phyloP scores from a whole-genome alignment of 1,140 invertebrate genomes.

The Lepidurus couesii region DNA sequence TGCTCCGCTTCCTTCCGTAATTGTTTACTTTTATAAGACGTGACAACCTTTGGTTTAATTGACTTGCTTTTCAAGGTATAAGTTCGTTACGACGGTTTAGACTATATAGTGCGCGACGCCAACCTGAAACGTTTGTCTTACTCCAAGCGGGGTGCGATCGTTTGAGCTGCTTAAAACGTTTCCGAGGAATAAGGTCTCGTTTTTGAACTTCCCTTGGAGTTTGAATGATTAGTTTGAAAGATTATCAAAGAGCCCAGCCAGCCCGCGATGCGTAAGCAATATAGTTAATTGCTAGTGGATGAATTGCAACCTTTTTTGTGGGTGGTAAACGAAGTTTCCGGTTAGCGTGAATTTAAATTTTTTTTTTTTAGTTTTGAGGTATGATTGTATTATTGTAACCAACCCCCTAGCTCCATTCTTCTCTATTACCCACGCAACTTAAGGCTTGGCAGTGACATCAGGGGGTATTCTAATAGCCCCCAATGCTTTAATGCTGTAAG shows the following conservation, averaged over 20 bases:
- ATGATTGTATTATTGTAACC: background rate
- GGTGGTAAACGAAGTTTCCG: background rate
- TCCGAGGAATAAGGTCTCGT: too few species aligned
- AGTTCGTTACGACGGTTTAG: too few species aligned
- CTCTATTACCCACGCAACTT: constrained; percentile 4
- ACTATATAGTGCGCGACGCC: too few species aligned
- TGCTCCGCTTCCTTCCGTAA: background rate
- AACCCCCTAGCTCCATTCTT: background rate
- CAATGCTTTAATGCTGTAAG: background rate
- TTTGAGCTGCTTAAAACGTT: too few species aligned
- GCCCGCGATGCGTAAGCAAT: background rate
- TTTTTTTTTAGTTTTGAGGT: background rate
- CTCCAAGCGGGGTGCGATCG: too few species aligned
- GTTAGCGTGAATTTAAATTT: background rate
- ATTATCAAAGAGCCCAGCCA: background rate
- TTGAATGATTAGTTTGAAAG: too few species aligned
- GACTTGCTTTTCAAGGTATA: background rate
- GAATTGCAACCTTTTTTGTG: constrained; percentile 15
- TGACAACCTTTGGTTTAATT: background rate
- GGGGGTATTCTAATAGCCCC: constrained; percentile 8
- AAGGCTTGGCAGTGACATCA: background rate
- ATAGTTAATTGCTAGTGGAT: background rate
- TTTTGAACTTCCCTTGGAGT: too few species aligned
- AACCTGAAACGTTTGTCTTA: too few species aligned
- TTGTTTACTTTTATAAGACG: background rate